Conservation (phyloP, 2,797 vertebrate species). For the Pantherophis vulpinus region DNA sequence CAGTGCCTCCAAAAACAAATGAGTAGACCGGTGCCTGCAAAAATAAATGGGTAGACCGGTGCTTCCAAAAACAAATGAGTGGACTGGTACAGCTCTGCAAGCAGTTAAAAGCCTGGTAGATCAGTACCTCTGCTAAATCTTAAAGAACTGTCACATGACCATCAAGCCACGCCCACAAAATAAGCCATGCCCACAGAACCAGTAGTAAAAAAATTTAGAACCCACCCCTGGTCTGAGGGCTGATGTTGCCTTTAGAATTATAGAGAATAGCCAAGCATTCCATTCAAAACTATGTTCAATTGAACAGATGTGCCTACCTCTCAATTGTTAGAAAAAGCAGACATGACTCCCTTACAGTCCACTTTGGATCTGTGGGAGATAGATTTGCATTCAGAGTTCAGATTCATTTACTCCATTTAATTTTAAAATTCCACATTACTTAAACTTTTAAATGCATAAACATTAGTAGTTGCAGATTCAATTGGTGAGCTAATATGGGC, state of each 20-base stretch:
- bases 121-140: no score
- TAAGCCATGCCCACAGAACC: no score
- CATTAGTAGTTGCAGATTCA: not conserved
- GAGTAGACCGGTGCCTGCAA: no score
- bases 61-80: no score
- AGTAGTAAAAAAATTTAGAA: no score
- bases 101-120: no score
- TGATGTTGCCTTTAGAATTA: not conserved
- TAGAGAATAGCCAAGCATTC: not conserved
- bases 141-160: no score
- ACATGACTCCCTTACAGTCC: not conserved
- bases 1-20: no score
- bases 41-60: no score
- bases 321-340: not conserved
- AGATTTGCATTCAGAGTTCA: not conserved
- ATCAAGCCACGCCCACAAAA: no score
- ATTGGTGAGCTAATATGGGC: not conserved
- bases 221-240: not conserved
- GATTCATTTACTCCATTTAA: not conserved
- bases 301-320: not conserved
- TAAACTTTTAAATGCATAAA: not conserved
- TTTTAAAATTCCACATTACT: not conserved
- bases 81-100: no score
- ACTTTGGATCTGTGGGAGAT: not conserved
- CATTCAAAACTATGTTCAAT: not conserved